Evolutionary conservation across 2,113 vertebrate genomes (phyloP).

Genomic region (Jaculus jaculus): DNA sequence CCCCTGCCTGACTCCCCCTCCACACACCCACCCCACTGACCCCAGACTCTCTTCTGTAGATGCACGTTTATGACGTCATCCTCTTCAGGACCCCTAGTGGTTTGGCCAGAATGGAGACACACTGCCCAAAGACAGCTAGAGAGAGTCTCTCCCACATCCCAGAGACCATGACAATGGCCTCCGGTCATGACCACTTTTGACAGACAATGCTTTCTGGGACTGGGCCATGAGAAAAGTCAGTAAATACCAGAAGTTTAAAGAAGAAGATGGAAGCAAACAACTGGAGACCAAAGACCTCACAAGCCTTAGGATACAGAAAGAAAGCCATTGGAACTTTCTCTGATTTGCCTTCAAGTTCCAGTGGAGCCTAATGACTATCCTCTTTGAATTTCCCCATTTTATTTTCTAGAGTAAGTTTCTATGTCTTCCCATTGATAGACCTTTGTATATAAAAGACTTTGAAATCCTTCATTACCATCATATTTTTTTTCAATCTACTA

Average conservation of each 20-base stretch:
- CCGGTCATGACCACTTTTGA: not conserved
- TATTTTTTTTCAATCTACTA: not conserved
- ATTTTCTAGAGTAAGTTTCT: not conserved
- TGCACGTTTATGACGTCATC: not conserved
- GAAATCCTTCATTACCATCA: not conserved
- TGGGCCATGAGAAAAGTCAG: not conserved
- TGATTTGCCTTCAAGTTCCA: not conserved
- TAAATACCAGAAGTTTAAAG: not conserved
- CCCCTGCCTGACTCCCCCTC: no score
- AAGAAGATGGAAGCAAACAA: not conserved
- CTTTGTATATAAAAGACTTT: not conserved
- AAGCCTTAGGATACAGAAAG: not conserved
- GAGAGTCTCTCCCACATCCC: not conserved
- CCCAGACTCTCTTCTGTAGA: no score
- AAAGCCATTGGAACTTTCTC: not conserved
- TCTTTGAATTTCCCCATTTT: not conserved
- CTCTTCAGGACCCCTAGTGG: not conserved
- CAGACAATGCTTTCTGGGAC: not conserved
- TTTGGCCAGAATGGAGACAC: not conserved
- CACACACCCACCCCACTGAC: not conserved
- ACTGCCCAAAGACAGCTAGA: not conserved
- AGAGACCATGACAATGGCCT: not conserved
- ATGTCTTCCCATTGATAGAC: constrained; percentile 21
- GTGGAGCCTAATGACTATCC: not conserved
- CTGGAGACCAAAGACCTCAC: not conserved